phyloP scores from a whole-genome alignment of 2,113 vertebrate species.

The Haliaeetus leucogaster region DNA sequence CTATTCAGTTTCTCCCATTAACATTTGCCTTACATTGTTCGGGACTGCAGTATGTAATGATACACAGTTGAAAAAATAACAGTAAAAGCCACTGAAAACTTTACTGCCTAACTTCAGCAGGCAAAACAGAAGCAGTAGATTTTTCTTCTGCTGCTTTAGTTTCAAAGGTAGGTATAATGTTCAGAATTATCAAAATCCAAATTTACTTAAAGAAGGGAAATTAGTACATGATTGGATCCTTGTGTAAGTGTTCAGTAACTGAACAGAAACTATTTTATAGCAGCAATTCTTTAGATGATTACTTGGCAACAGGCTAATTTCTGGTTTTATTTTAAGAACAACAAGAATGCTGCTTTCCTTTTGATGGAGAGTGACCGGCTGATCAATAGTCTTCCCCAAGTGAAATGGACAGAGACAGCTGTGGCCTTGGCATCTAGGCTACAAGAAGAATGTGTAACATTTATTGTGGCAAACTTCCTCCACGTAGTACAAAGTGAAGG shows the following conservation, averaged over 20 bases:
- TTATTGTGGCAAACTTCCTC: constrained; percentile 83
- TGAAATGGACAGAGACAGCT: constrained; percentile 89
- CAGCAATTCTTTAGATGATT: neutral
- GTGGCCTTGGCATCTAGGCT: constrained; percentile 78
- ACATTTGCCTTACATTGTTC: neutral
- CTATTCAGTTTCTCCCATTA: neutral
- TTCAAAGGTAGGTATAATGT: neutral
- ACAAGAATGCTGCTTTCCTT: constrained; percentile 81
- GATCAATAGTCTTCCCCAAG: constrained; percentile 85
- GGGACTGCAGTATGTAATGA: neutral
- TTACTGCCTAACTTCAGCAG: neutral
- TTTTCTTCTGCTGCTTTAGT: neutral
- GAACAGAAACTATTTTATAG: neutral
- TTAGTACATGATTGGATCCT: neutral
- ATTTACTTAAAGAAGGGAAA: neutral
- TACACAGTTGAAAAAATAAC: neutral
- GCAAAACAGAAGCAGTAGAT: neutral
- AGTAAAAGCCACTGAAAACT: neutral
- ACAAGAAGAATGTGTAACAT: constrained; percentile 81
- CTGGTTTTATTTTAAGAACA: constrained; percentile 74
- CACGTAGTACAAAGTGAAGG: constrained; percentile 77
- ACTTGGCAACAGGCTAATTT: constrained; percentile 29
- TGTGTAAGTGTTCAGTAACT: neutral
- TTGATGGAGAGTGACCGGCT: constrained; percentile 87
- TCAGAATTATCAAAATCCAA: neutral